phyloP scores from a whole-genome alignment of 2,797 vertebrate genomes.

The Gallinago solitaria region DNA sequence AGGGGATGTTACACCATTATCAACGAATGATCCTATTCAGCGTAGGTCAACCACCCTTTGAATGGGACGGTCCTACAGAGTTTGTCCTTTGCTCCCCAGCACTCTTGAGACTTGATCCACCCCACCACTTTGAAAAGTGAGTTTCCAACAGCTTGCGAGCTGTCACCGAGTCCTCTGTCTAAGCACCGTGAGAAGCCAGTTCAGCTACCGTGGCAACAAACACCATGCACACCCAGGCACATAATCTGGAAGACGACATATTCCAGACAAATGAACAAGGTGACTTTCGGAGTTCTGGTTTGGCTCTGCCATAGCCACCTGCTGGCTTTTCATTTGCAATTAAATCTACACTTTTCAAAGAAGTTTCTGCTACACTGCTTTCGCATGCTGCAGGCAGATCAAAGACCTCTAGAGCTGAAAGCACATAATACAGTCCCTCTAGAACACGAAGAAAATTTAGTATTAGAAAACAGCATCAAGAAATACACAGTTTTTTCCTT shows the following conservation, averaged over 20 bases:
- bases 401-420: not conserved
- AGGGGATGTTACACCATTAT: not conserved
- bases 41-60: not conserved
- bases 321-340: not conserved
- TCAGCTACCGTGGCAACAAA: not conserved
- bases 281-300: not conserved
- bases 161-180: not conserved
- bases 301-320: not conserved
- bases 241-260: not conserved
- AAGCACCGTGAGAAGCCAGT: not conserved
- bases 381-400: not conserved
- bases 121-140: not conserved
- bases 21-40: not conserved
- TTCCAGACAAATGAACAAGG: not conserved
- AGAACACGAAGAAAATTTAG: not conserved
- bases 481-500: not conserved
- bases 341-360: not conserved
- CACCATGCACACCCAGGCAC: rapidly evolving
- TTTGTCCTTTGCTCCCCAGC: not conserved
- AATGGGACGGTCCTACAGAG: not conserved
- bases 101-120: not conserved
- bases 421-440: not conserved
- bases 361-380: not conserved
- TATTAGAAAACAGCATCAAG: not conserved
- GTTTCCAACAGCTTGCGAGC: not conserved